Percentiles rank a stretch among this genome's conserved stretches.
Evolutionary conservation across 2,113 vertebrate species (phyloP).

Genomic region (Platanista minor): DNA sequence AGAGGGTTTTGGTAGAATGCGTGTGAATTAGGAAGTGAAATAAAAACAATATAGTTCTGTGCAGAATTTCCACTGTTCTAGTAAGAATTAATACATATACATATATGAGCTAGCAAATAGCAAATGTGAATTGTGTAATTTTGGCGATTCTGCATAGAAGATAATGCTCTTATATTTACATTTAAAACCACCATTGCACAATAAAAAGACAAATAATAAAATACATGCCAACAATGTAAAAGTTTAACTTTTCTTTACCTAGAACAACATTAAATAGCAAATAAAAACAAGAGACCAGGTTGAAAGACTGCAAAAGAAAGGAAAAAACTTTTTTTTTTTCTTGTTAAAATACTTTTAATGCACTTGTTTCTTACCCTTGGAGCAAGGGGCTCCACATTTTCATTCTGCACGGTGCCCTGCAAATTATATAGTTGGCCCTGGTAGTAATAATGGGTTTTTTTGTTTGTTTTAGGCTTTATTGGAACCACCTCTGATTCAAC

Average conservation of each 20-base stretch:
- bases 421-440: neutral
- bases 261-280: neutral
- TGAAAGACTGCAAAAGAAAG: neutral
- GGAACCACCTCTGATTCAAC: neutral
- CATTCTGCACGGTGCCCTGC: neutral
- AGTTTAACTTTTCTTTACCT: neutral
- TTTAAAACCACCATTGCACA: neutral
- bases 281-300: neutral
- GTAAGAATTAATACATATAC: neutral
- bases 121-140: neutral
- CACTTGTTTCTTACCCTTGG: neutral
- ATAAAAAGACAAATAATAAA: constrained; percentile 3
- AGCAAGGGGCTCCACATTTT: neutral
- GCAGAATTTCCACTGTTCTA: neutral
- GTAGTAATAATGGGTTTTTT: neutral
- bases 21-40: neutral
- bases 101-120: neutral
- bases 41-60: neutral
- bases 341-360: neutral
- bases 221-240: neutral
- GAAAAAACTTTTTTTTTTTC: neutral
- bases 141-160: neutral
- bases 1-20: neutral
- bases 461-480: constrained; percentile 19
- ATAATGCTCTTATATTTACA: neutral